Base-by-base conservation (phyloP, 2,888 invertebrate genomes). In the Halictus ligatus region DNA sequence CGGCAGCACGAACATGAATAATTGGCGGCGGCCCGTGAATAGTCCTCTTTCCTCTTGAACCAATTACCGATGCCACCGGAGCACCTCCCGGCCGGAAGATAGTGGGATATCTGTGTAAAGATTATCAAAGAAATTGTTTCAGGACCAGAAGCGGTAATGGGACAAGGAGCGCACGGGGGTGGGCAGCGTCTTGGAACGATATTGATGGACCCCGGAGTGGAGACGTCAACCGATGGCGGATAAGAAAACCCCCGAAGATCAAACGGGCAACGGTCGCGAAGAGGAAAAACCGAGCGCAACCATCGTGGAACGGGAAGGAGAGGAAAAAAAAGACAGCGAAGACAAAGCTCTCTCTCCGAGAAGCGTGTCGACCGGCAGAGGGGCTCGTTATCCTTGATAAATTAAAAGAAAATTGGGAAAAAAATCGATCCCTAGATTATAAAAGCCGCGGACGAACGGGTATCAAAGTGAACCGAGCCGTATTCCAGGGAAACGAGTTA, bases 71-170 rank as follows among this genome's bases (percentile, higher is more conserved):
- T 50, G 81, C 69, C 79, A 71, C 29, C 58, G 64, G 75, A 46
- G 76, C 73, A 54, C 83, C 79, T 75, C 60, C 48, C 75, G 40
- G n/a, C 13, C 13, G 50, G 35, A 69, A 35, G 80, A 78, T 87
- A 83, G 81, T 50, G 25, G 81, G 74, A 87, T 35, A 35, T 83
- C 78, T 77, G 73, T 81, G 81, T 86, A 86, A 87, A 85, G 82
- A 88, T 90, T 91, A 89, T 88, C 87, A 81, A 90, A 87, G 85
- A 90, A 91, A 88, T 90, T 84, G 83, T 87, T 91, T 83, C 82
- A 80, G 80, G 12, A 71, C 12, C 89, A 74, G 81, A 67, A 74
- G 48, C 81, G 89, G 81, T 83, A 87, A 78, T 82, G 82, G 83
- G 74, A 81, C 78, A 54, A 78, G 60, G 71, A 50, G 29, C 35